Base-by-base conservation (phyloP, 1,140 invertebrate species). In the Ostrea edulis region DNA sequence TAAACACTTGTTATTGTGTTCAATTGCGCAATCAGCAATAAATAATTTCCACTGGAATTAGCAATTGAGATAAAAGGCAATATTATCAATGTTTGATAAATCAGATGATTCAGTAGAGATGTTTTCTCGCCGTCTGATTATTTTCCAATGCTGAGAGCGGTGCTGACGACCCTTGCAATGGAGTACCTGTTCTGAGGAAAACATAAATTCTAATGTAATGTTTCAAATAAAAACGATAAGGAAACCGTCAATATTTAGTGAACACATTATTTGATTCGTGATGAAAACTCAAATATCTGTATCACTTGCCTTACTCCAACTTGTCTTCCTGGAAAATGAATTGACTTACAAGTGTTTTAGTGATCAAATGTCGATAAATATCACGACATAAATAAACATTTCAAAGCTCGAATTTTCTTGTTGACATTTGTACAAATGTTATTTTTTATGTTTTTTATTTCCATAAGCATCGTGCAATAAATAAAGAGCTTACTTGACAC, bases 391-490 rank as follows among this genome's bases (percentile, higher is more conserved):
- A 77, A 77, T 77, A 29, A 44, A 77, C 12, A 29, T 77, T 77
- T 77, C 68, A 77, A 77, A 77, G 68, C 8, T 0, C 8, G 11
- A 29, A 12, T 29, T 29, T 9, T 29, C 14, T 35, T 77, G 4
- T 35, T 77, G 68, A 77, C 68, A 35, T 77, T 77, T 77, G 14
- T 14, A 77, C 68, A 77, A 17, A 9, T 29, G 68, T 77, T 44
- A 44, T 44, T 44, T 77, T 35, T 1, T 25, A 29, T 77, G 68
- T 77, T 77, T 29, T n/a, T 77, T 14, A 12, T 22, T 29, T 29
- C 68, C 68, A 35, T 29, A 77, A 77, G 25, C 25, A 77, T 77
- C 25, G 25, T 14, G 55, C 5, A 77, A 77, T 77, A 77, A 77
- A 77, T 77, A 77, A 25, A 17, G n/a, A 17, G n/a, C 55, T n/a